A percentile compares a stretch with the other conserved stretches of the same genome.
phyloP scores from a whole-genome alignment of 2,797 vertebrate genomes.

The Austrolebias charrua region DNA sequence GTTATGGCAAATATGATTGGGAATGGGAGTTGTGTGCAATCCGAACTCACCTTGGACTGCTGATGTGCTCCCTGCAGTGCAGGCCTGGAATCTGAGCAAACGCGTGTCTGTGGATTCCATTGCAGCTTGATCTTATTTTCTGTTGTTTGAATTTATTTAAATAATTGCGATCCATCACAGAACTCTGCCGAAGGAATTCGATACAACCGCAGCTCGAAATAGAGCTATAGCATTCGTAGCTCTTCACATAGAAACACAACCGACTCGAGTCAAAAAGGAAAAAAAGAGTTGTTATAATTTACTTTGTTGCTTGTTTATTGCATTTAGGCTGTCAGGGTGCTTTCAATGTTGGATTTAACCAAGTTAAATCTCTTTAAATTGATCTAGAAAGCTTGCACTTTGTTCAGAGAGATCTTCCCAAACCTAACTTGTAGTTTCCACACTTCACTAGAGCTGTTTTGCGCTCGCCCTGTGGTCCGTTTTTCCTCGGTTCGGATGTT shows the following conservation, averaged over 20 bases:
- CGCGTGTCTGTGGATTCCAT: slow-evolving; percentile 65
- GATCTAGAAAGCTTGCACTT: slow-evolving; percentile 60
- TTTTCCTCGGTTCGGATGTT: slow-evolving; percentile 60
- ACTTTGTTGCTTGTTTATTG: slow-evolving; percentile 68
- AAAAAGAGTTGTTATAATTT: slow-evolving; percentile 61
- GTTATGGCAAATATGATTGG: slow-evolving; percentile 83
- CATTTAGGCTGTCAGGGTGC: slow-evolving; percentile 55
- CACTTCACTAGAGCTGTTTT: slow-evolving; percentile 45
- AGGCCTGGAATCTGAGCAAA: slow-evolving; percentile 48
- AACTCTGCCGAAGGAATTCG: slow-evolving; percentile 50
- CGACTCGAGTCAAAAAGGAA: slow-evolving; percentile 50
- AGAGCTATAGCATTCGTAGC: slow-evolving; percentile 34
- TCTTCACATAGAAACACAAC: slow-evolving; percentile 43
- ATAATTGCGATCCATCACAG: slow-evolving; percentile 64
- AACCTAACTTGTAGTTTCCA: slow-evolving; percentile 50
- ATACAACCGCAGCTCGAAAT: slow-evolving; percentile 41
- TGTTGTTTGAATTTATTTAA: slow-evolving; percentile 76
- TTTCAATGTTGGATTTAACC: slow-evolving; percentile 53
- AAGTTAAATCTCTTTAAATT: slow-evolving; percentile 55
- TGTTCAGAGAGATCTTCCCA: slow-evolving; percentile 42
- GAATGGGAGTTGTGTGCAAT: slow-evolving; percentile 75
- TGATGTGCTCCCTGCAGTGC: slow-evolving; percentile 57
- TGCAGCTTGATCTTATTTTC: slow-evolving; percentile 75
- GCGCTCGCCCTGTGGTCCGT: slow-evolving; percentile 37
- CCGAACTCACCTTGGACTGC: slow-evolving; percentile 75